phyloP scores from a whole-genome alignment of 2,888 invertebrate species.

The Perizoma affinitatum region DNA sequence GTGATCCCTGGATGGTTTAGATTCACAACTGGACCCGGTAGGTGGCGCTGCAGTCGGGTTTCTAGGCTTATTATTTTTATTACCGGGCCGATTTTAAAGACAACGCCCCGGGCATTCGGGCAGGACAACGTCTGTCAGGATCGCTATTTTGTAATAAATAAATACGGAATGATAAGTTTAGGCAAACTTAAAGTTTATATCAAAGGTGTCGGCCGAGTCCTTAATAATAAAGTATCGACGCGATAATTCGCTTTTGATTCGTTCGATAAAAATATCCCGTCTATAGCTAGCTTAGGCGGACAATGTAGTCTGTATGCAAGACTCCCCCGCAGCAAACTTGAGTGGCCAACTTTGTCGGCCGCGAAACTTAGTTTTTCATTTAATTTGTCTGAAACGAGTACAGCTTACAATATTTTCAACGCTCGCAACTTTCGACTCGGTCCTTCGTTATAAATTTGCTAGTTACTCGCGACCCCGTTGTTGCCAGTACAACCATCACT shows the following conservation, averaged over 20 bases:
- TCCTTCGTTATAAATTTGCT: conserved; percentile 77
- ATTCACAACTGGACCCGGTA: no score
- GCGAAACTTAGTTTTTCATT: conserved; percentile 81
- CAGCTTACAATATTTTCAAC: conserved; percentile 82
- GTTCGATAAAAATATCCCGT: conserved; percentile 16
- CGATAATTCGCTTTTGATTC: conserved; percentile 12
- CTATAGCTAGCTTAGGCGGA: conserved; percentile 32
- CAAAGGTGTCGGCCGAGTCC: not conserved
- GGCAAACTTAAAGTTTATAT: not conserved
- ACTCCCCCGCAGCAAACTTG: conserved; percentile 68
- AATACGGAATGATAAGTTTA: not conserved
- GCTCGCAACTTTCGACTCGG: conserved; percentile 72
- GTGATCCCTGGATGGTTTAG: no score
- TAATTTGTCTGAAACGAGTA: conserved; percentile 81
- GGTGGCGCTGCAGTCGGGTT: no score
- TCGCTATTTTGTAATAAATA: no score
- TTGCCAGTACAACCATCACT: conserved; percentile 44
- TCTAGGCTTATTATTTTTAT: no score
- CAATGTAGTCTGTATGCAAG: conserved; percentile 49
- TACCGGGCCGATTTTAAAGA: no score
- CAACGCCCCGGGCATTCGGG: no score
- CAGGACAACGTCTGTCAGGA: no score
- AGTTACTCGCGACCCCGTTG: conserved; percentile 55
- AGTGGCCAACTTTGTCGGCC: conserved; percentile 76
- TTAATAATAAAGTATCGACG: conserved; percentile 18